Percentiles rank a stretch among this genome's conserved stretches.
Evolutionary conservation across 2,797 vertebrate species (phyloP).

Genomic region (Neosilurus mollespiculum): DNA sequence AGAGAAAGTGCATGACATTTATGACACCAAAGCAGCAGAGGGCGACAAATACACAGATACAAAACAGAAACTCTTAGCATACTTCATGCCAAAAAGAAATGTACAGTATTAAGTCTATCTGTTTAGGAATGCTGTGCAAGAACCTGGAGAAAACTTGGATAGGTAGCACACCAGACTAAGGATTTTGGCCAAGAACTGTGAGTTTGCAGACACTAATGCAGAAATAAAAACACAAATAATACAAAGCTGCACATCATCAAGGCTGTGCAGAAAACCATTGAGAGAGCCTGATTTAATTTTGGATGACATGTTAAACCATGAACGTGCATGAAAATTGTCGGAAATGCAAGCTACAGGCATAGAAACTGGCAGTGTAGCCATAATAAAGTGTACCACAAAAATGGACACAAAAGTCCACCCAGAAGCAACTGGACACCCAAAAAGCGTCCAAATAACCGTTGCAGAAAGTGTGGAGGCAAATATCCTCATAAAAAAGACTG

Average conservation of each 20-base stretch:
- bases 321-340: no score
- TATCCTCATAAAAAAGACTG: conserved; percentile 36
- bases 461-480: conserved; percentile 42
- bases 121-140: conserved; percentile 36
- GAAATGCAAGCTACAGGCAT: conserved; percentile 35
- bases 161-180: no score
- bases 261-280: conserved; percentile 22
- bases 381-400: no score
- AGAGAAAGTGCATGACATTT: conserved; percentile 25
- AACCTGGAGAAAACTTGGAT: conserved; percentile 32
- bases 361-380: no score
- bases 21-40: conserved; percentile 9
- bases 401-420: no score
- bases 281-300: conserved; percentile 20
- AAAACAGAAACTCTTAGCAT: conserved; percentile 7
- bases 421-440: no score
- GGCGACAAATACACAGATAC: conserved; percentile 17
- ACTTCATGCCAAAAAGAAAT: conserved; percentile 38
- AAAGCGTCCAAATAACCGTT: not conserved
- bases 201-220: conserved; percentile 6
- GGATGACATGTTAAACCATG: conserved; percentile 14
- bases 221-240: conserved; percentile 50
- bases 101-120: conserved; percentile 25
- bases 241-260: conserved; percentile 45
- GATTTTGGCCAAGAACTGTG: conserved; percentile 33